A percentile compares a stretch with the other conserved stretches of the same genome.
phyloP scores from a whole-genome alignment of 2,888 invertebrate species.

The Tipula helvola region DNA sequence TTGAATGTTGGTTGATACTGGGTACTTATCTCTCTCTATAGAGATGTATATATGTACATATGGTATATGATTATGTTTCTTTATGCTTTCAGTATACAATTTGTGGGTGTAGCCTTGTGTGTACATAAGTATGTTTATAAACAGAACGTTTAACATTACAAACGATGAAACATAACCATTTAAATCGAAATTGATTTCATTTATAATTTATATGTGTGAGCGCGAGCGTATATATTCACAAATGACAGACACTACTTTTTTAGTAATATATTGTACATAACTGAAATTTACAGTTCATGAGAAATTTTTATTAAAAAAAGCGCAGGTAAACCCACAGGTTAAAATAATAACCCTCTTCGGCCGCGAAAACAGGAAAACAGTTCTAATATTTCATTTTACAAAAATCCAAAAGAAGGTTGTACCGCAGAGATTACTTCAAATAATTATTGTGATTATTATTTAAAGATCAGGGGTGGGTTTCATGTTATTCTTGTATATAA shows the following conservation, averaged over 20 bases:
- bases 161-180: background rate
- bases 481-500: background rate
- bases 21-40: background rate
- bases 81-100: background rate
- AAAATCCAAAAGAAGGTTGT: constrained; percentile 6
- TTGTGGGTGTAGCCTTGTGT: background rate
- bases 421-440: background rate
- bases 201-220: background rate
- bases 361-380: background rate
- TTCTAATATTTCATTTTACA: constrained; percentile 4
- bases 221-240: background rate
- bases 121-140: background rate
- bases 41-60: background rate
- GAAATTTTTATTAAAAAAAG: background rate
- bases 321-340: background rate
- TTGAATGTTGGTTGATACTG: constrained; percentile 4
- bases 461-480: background rate
- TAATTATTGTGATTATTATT: background rate
- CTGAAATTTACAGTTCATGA: background rate
- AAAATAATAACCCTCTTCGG: background rate
- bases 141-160: background rate
- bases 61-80: background rate
- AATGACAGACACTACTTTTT: background rate
- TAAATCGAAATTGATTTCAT: background rate
- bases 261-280: background rate